These are phyloP conservation scores for Okapia johnstoni DNA, from an alignment of 2,113 vertebrate species.

Conservation along the genomic window DNA sequence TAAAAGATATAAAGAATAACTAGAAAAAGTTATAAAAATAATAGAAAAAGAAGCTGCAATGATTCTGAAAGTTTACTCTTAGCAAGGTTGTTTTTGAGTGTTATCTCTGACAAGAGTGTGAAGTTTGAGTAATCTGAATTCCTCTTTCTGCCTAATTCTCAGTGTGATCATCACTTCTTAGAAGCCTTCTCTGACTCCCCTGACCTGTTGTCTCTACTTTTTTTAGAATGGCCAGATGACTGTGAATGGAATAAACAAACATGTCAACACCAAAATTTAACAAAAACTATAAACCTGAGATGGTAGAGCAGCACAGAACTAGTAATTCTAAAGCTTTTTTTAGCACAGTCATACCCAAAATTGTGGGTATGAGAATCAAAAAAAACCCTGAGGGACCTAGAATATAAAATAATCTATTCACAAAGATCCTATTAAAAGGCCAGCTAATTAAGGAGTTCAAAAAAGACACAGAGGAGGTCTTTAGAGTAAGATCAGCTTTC, in stretches of 20 bases:
- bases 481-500: neutral
- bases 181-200: neutral
- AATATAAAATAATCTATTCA: neutral
- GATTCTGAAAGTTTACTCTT: neutral
- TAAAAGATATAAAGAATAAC: neutral
- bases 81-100: neutral
- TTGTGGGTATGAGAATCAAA: conserved; percentile 19
- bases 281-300: neutral
- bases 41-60: neutral
- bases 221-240: conserved; percentile 11
- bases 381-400: neutral
- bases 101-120: neutral
- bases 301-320: neutral
- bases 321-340: conserved; percentile 16
- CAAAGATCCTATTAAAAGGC: neutral
- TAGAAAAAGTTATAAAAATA: neutral
- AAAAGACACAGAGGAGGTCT: neutral
- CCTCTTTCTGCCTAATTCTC: neutral
- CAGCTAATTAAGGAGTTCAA: neutral
- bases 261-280: neutral
- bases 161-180: neutral
- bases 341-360: neutral
- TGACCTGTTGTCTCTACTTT: neutral
- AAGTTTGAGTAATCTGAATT: neutral
- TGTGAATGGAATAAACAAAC: neutral